These are phyloP conservation scores for Cherax quadricarinatus DNA, from an alignment of 1,140 invertebrate species.

Conservation along the genomic window DNA sequence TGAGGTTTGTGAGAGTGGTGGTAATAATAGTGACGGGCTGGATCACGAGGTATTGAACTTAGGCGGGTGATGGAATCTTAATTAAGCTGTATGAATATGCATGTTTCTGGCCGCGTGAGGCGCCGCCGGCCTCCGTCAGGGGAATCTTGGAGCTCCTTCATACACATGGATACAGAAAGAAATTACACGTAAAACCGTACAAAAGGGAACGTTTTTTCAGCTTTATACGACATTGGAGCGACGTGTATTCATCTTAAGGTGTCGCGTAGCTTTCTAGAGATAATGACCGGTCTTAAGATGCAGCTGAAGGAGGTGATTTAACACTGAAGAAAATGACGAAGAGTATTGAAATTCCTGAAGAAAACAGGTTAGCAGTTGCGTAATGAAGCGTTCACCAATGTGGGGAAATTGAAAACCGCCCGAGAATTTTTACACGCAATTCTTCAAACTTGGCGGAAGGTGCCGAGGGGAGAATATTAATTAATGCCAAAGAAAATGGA, in stretches of 20 bases:
- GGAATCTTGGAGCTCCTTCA: background rate
- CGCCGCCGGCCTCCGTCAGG: conserved; percentile 10
- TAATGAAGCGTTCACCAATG: conserved; percentile 63
- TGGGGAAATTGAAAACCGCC: conserved; percentile 63
- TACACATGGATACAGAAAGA: too few relatives aligned
- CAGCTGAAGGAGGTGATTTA: too few relatives aligned
- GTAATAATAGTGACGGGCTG: conserved; percentile 56
- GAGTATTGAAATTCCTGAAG: conserved; percentile 25
- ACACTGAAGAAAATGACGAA: conserved; percentile 34
- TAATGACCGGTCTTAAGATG: too few relatives aligned
- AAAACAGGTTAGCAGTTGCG: conserved; percentile 18
- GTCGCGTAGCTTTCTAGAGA: too few relatives aligned
- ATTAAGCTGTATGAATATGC: conserved; percentile 70
- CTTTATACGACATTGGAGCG: too few relatives aligned
- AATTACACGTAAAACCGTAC: too few relatives aligned
- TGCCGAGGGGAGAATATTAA: conserved; percentile 67
- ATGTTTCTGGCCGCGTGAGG: conserved; percentile 54
- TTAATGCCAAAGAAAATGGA: conserved; percentile 58
- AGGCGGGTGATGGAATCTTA: conserved; percentile 67
- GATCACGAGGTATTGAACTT: conserved; percentile 69
- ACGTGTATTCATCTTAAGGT: too few relatives aligned
- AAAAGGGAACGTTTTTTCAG: too few relatives aligned
- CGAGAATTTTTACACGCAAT: conserved; percentile 42
- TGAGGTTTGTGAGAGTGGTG: background rate
- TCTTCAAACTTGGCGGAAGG: conserved; percentile 58